phyloP scores from a whole-genome alignment of 2,797 vertebrate species.

The Acomys russatus region DNA sequence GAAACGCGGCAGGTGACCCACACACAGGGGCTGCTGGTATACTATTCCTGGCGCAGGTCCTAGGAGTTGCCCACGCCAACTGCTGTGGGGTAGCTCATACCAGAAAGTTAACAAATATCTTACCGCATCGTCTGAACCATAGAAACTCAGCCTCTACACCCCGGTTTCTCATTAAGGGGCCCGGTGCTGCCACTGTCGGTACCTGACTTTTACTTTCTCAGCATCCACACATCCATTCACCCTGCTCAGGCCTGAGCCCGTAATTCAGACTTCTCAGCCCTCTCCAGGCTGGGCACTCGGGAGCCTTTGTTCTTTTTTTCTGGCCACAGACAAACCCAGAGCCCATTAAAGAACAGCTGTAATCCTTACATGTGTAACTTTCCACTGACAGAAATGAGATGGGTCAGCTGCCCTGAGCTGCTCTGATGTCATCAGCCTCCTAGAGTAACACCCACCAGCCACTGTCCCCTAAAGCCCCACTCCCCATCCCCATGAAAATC shows the following conservation, averaged over 20 bases:
- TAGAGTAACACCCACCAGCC: background rate
- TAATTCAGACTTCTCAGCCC: constrained; percentile 11
- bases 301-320: constrained; percentile 47
- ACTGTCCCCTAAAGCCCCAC: no score
- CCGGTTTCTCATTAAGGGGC: constrained; percentile 60
- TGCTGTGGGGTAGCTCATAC: background rate
- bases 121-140: background rate
- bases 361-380: constrained; percentile 32
- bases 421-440: constrained; percentile 15
- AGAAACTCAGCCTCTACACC: background rate
- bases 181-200: rapidly evolving
- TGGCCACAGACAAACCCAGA: constrained; percentile 41
- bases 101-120: background rate
- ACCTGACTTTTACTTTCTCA: background rate
- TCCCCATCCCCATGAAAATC: background rate
- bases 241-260: background rate
- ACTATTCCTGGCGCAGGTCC: background rate
- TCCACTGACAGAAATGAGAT: constrained; percentile 54
- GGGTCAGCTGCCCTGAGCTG: background rate
- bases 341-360: background rate
- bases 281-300: background rate
- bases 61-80: background rate
- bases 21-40: background rate
- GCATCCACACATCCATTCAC: constrained; percentile 30
- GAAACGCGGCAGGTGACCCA: constrained; percentile 25